phyloP scores from a whole-genome alignment of 2,113 vertebrate species.

The Oncorhynchus clarkii region DNA sequence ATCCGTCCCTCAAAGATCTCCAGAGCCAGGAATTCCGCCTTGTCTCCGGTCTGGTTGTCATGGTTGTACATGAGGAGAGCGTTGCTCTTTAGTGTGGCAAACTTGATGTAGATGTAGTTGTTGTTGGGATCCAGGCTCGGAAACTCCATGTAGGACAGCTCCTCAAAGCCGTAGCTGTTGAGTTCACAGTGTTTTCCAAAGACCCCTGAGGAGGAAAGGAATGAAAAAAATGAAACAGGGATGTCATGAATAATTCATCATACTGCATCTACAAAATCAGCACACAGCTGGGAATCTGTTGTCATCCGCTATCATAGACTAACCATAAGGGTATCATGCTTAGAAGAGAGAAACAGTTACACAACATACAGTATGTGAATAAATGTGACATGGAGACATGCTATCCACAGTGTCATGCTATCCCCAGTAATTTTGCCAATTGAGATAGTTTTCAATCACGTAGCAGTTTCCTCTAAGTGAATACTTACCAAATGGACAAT shows the following conservation, averaged over 20 bases:
- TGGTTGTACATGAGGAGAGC: constrained; percentile 92
- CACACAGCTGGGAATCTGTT: too few relatives aligned
- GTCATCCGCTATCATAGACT: too few relatives aligned
- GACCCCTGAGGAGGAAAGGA: constrained; percentile 78
- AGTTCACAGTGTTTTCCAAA: constrained; percentile 97
- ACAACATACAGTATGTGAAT: too few relatives aligned
- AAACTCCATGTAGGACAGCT: constrained; percentile 97
- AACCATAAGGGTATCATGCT: too few relatives aligned
- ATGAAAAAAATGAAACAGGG: not conserved
- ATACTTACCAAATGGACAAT: constrained; percentile 95
- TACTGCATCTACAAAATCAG: too few relatives aligned
- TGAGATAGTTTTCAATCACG: too few relatives aligned
- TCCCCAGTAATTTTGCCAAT: too few relatives aligned
- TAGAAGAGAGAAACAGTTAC: too few relatives aligned
- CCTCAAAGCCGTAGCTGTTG: constrained; percentile 96
- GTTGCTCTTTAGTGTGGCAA: constrained; percentile 88
- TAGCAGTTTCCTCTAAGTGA: too few relatives aligned
- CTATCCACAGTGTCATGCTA: too few relatives aligned
- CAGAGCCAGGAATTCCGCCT: constrained; percentile 91
- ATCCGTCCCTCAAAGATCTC: constrained; percentile 86
- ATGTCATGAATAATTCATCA: not conserved
- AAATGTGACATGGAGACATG: too few relatives aligned
- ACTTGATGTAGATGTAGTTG: constrained; percentile 97
- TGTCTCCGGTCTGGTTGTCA: constrained; percentile 93
- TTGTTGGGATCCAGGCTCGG: constrained; percentile 96